Evolutionary conservation across 2,888 invertebrate genomes (phyloP).

Genomic region (Melinaea marsaeus): DNA sequence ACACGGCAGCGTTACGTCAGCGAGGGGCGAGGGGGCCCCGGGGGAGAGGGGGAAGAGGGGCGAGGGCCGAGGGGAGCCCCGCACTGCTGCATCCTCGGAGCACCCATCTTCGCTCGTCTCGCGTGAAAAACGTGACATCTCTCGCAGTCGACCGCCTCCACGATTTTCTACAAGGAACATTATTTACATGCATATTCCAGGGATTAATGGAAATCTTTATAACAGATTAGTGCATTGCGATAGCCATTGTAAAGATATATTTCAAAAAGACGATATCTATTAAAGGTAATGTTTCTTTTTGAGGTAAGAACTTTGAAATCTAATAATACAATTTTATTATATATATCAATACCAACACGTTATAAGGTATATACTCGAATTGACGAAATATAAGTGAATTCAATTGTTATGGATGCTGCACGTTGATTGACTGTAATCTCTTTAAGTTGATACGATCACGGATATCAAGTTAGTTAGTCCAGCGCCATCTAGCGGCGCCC

Average conservation of each 20-base stretch:
- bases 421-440: not conserved
- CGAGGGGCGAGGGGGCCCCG: constrained; percentile 53
- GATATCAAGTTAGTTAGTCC: not conserved
- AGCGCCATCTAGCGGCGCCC: constrained; percentile 5
- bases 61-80: constrained; percentile 44
- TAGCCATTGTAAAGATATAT: too few relatives aligned
- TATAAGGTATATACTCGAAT: too few relatives aligned
- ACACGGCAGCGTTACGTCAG: constrained; percentile 75
- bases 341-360: too few relatives aligned
- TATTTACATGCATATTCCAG: not conserved
- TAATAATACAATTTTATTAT: too few relatives aligned
- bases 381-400: not conserved
- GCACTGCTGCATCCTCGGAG: constrained; percentile 72
- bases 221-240: too few relatives aligned
- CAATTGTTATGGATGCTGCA: not conserved
- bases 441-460: not conserved
- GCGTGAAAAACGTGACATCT: constrained; percentile 69
- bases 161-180: constrained; percentile 35
- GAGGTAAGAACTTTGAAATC: too few relatives aligned
- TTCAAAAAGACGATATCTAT: too few relatives aligned
- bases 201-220: too few relatives aligned
- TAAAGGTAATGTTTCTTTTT: too few relatives aligned
- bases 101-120: constrained; percentile 64
- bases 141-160: constrained; percentile 38
- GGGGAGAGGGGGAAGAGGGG: constrained; percentile 49